Evolutionary conservation across 2,113 vertebrate species (phyloP), one percentile per base, ranked within the genome.

Genomic region (Gavialis gangeticus): DNA sequence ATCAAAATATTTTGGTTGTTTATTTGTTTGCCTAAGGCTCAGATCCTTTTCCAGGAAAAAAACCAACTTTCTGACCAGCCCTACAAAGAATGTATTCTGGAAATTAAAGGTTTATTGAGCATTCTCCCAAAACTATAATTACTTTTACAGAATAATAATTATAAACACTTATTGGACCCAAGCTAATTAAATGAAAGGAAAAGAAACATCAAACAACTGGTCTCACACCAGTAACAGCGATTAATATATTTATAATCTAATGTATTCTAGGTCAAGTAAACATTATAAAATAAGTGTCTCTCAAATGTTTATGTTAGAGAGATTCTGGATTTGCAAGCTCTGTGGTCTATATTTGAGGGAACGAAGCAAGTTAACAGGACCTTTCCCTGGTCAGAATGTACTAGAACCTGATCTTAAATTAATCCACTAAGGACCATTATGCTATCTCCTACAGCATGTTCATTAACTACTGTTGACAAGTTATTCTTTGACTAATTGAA

Each of bases 241-340:
- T 19, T 46, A 22, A 3, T 25, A 75, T 15, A 19, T 11, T 67
- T 57, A 54, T 16, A 64, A 30, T 67, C 80, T 57, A 81, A 28
- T 12, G 19, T 5, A 19, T 8, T 13, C 18, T 1, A 81, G 17
- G 3, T 0, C 15, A 84, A 90, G 5, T 28, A 88, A 77, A 54
- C 4, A 62, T 2, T 5, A 17, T 13, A 71, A 19, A 56, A 75
- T 56, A 0, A 0, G n/a, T 78, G 34, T 84, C 73, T 63, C 37
- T 54, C 0, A 63, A 82, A 19, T 58, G 28, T 5, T 75, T 24
- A 55, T 54, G 18, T 2, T 87, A 7, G 10, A 16, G 2, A 71
- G 30, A 37, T 21, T 37, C 37, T 71, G 67, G 67, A 22, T 21
- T 21, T 18, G 10, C 34, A 30, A 69, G 67, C 30, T 37, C 30